A percentile compares a stretch with the other conserved stretches of the same genome.
Evolutionary conservation across 2,113 vertebrate genomes (phyloP).

Genomic region (Calyptomena viridis): DNA sequence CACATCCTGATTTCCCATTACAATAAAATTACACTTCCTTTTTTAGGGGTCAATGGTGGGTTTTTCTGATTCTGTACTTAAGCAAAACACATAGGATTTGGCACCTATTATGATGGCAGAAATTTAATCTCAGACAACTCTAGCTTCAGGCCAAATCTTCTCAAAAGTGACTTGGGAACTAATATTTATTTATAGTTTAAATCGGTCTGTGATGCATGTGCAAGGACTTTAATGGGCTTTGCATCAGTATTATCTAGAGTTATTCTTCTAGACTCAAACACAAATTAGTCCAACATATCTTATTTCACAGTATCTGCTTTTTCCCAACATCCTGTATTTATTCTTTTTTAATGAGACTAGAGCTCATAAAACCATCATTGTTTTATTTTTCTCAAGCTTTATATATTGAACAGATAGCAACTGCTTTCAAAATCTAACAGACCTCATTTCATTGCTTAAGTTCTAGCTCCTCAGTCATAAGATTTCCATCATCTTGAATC

Average conservation of each 20-base stretch:
- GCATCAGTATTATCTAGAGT: not conserved
- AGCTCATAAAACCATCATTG: not conserved
- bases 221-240: not conserved
- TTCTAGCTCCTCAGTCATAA: not conserved
- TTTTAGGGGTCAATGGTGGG: not conserved
- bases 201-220: not conserved
- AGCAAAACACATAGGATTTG: not conserved
- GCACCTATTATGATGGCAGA: not conserved
- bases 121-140: not conserved
- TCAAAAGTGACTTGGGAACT: not conserved
- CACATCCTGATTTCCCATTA: not conserved
- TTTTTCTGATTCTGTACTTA: not conserved
- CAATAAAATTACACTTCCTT: not conserved
- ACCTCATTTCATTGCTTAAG: not conserved
- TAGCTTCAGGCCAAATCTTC: not conserved
- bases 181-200: not conserved
- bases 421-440: not conserved
- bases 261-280: not conserved
- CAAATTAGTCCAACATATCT: not conserved
- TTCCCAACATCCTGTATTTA: not conserved
- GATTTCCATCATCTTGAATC: not conserved
- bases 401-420: not conserved
- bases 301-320: not conserved
- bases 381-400: not conserved
- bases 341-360: not conserved